A percentile compares a stretch with the other conserved stretches of the same genome.
phyloP scores from a whole-genome alignment of 2,113 vertebrate species.

The Carollia perspicillata region DNA sequence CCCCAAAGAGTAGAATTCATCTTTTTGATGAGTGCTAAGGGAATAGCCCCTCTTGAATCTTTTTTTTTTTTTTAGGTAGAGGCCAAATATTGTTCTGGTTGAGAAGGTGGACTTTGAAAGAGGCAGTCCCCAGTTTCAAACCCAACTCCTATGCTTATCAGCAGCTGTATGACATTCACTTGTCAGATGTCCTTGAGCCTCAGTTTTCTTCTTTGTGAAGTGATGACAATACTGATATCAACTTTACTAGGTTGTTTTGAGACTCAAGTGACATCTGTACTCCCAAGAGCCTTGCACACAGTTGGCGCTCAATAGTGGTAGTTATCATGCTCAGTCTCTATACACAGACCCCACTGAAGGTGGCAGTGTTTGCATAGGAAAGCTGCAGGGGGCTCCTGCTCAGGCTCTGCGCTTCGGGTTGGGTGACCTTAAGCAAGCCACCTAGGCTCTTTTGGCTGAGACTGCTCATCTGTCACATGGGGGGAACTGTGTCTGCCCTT shows the following conservation, averaged over 20 bases:
- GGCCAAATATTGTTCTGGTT: neutral
- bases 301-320: neutral
- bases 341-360: neutral
- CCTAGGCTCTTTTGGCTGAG: neutral
- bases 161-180: rapidly evolving
- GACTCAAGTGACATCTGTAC: neutral
- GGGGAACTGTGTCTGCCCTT: neutral
- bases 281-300: neutral
- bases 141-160: neutral
- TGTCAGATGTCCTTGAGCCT: neutral
- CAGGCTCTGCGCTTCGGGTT: neutral
- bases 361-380: neutral
- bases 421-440: neutral
- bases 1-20: neutral
- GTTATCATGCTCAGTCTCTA: neutral
- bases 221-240: neutral
- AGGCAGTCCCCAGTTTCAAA: neutral
- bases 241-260: neutral
- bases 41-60: neutral
- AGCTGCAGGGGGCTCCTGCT: neutral
- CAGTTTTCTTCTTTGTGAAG: neutral
- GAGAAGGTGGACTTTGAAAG: neutral
- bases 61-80: neutral
- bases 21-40: neutral
- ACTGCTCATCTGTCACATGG: neutral